Base-by-base conservation (phyloP, 2,797 vertebrate species). In the Leptoclinus maculatus region DNA sequence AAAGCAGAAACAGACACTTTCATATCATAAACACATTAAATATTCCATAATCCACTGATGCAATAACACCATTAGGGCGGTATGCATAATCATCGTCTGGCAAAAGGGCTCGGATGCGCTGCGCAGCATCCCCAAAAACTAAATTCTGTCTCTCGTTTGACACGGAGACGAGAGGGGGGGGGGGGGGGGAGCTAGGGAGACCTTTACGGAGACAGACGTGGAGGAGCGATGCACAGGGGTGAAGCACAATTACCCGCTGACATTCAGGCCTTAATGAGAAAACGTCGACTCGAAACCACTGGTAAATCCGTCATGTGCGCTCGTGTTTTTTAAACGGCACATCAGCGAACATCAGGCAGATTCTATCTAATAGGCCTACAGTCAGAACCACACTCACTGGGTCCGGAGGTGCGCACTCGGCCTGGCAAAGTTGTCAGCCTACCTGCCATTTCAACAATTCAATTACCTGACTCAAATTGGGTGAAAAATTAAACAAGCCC, bases 71-170 rank as follows among this genome's bases (percentile, higher is more conserved):
- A 79, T 81, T 27, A 79, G 53, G 76, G 76, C 68, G 64, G 71
- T 63, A 68, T 85, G 83, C 84, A 68, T 29, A 68, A 58, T 39
- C 25, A 49, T 54, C 41, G 36, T 38, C 41, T 43, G 67, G 62
- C 76, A 73, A 59, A 25, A 32, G 68, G 66, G 59, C 54, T 78
- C 72, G 38, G 57, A 66, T 71, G 75, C 70, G 71, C 76, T 79
- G 83, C 75, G 64, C 75, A 80, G 85, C 67, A 83, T 89, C 83
- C 74, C 71, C 23, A 54, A 17, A 76, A 87, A 80, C 83, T 84
- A 82, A 87, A 89, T 91, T n/a, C 78, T 87, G 83, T 80, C 85
- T 82, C 79, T 66, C 78, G 16, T 78, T 87, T 83, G 81, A 79
- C 85, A 83, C 78, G 70, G 70, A 85, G 75, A 66, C 72, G 76